A percentile compares a stretch with the other conserved stretches of the same genome.
Evolutionary conservation across 2,797 vertebrate genomes (phyloP).

Genomic region (Hemitrygon akajei): DNA sequence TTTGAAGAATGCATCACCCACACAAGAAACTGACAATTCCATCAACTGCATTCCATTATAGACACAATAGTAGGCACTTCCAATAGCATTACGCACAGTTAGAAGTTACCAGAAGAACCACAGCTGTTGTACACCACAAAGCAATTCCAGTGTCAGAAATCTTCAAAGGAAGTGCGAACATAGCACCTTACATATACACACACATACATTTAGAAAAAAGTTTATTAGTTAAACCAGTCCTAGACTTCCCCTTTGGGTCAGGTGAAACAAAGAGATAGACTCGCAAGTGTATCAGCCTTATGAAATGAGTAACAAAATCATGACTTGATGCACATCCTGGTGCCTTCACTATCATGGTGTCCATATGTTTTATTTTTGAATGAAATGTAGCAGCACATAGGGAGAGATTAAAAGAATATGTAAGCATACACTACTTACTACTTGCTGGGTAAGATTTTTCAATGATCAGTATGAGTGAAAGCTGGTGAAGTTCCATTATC

Average conservation of each 20-base stretch:
- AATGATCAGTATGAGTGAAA: neutral
- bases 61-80: neutral
- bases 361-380: too few species aligned
- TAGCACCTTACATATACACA: neutral
- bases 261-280: neutral
- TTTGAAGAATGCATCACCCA: neutral
- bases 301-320: neutral
- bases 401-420: neutral
- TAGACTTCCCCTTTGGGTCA: neutral
- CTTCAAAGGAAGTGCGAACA: neutral
- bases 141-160: neutral
- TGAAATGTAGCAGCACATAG: too few species aligned
- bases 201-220: neutral
- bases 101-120: neutral
- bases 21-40: conserved; percentile 5
- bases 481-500: neutral
- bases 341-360: too few species aligned
- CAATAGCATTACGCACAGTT: neutral
- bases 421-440: too few species aligned
- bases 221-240: neutral
- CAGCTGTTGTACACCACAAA: neutral
- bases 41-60: neutral
- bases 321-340: neutral
- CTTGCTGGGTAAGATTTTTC: neutral
- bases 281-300: neutral